Evolutionary conservation across 2,113 vertebrate genomes (phyloP), one percentile per base, ranked within the genome.

Genomic region (Australoheros scitulus): DNA sequence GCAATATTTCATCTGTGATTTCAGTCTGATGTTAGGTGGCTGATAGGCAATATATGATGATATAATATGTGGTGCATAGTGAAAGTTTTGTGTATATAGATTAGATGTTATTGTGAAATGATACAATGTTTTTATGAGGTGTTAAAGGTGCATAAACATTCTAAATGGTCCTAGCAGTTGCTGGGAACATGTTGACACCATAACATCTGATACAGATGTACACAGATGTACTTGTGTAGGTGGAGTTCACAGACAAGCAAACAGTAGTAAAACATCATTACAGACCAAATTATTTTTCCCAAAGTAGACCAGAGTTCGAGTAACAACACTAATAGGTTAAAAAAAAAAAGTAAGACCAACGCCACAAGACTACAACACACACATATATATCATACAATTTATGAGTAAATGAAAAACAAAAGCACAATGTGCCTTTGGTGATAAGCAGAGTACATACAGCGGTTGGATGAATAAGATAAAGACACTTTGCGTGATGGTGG

Each of bases 381-480:
- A 18, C 17, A 26, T 26, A 26, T 26, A 11, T 10, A 15, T 41
- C 64, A 29, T 4, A 52, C 41, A 34, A 61, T 22, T 72, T 17
- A 1, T 9, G 22, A 74, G 3, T 17, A 5, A 60, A 1, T 41
- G n/a, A 32, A 76, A 78, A 87, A 76, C 50, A 61, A 61, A 83
- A 72, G 76, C 57, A 41, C 58, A 79, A 14, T 20, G 43, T 70
- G 55, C 38, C 76, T 76, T 77, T 26, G 11, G 50, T 87, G 77
- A 72, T 55, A 29, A 78, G 55, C 80, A 56, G 3, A n/a, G 52
- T 15, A 55, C 63, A 70, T n/a, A 79, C 38, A 47, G 76, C 34
- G 36, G 38, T 52, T 81, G 34, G 41, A 63, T 24, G 63, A 75
- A 87, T 82, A 65, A 77, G 63, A 50, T 50, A 77, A 58, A 83